Evolutionary conservation across 2,888 invertebrate genomes (phyloP), one percentile per base, ranked within the genome.

Genomic region (Pseudococcus jackbeardsleyi): DNA sequence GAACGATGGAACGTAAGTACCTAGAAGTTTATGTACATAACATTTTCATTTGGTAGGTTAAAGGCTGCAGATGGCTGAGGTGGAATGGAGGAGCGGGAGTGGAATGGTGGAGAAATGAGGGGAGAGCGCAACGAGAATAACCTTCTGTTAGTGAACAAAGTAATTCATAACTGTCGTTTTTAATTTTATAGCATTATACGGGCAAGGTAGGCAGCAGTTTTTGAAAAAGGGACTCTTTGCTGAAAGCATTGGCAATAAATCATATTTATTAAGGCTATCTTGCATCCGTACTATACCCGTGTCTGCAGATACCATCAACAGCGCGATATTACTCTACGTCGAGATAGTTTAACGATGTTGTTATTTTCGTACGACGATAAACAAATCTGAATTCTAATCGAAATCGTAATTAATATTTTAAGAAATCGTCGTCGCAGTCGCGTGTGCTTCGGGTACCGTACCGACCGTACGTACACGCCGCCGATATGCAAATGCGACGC

Each of bases 131-230:
- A 64, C 64, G 79, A 82, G 79, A 82, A 46, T 46, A 46, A 82
- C 79, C 79, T 82, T 82, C 39, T 82, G 79, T 42, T 82, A 82
- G 79, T 82, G 79, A 82, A 82, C 79, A 82, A 82, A 82, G 79
- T 82, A 82, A 82, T 82, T 82, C 79, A 82, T 82, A 82, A 82
- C 79, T 82, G 79, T 82, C 79, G 79, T 82, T 82, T 82, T 82
- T 82, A 82, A 82, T 82, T 82, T 82, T 82, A 82, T 82, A 82
- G 79, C 79, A 82, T 82, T 82, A 82, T 46, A 46, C 42, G 42
- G 79, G 46, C 42, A 82, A 82, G 79, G 79, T 82, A 82, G 79
- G 79, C 79, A 82, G 79, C 46, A 82, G 79, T 82, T 82, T 82
- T 82, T 82, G 79, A 82, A 82, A 82, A 82, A 82, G 79, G 79